Evolutionary conservation across 2,888 invertebrate species (phyloP).

Genomic region (Ceraclea dissimilis): DNA sequence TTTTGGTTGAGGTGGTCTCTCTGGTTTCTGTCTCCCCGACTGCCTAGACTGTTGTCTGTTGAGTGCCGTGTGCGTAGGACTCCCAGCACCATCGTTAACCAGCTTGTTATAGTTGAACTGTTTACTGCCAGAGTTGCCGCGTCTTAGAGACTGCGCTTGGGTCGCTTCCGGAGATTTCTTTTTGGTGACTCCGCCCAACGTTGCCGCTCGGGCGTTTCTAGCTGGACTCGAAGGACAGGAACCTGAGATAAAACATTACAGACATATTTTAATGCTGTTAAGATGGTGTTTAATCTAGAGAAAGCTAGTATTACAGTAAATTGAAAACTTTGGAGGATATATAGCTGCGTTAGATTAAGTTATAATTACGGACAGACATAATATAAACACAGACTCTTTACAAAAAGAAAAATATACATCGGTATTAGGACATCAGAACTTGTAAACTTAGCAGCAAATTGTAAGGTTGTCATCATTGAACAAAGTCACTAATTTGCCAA

Average conservation of each 20-base stretch:
- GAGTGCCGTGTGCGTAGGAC: conserved; percentile 15
- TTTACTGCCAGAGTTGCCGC: conserved; percentile 44
- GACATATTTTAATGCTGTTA: too few relatives aligned
- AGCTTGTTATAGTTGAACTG: conserved; percentile 81
- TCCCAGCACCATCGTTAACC: conserved; percentile 55
- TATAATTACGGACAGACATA: too few relatives aligned
- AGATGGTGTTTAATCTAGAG: too few relatives aligned
- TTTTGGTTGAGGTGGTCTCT: conserved; percentile 39
- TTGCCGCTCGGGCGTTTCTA: conserved; percentile 9
- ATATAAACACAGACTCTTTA: too few relatives aligned
- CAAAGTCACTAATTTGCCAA: too few relatives aligned
- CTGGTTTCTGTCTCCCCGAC: conserved; percentile 32
- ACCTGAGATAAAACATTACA: conserved; percentile 5
- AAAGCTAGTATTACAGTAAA: too few relatives aligned
- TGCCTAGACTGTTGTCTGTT: conserved; percentile 13
- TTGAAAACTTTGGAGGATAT: too few relatives aligned
- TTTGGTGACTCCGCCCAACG: conserved; percentile 27
- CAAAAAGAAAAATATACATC: too few relatives aligned
- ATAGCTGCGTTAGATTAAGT: too few relatives aligned
- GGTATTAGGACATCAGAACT: too few relatives aligned
- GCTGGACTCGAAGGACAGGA: conserved; percentile 21
- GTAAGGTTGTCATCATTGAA: too few relatives aligned
- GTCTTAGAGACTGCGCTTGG: conserved; percentile 38
- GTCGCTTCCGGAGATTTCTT: conserved; percentile 43
- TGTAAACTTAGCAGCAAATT: too few relatives aligned